These are phyloP conservation scores for Ecdyonurus torrentis DNA, from an alignment of 2,888 invertebrate species.

Conservation along the genomic window DNA sequence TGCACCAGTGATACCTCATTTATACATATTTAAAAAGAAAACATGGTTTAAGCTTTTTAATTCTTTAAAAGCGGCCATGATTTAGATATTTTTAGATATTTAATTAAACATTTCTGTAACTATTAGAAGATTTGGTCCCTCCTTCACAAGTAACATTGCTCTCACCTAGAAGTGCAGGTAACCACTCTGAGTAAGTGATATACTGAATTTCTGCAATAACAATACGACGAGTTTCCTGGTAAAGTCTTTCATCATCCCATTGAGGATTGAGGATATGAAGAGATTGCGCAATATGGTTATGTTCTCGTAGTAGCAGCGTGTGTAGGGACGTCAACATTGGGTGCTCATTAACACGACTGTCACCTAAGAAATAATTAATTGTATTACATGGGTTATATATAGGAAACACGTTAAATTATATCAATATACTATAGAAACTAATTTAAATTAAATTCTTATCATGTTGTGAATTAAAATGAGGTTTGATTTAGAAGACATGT, in stretches of 20 bases:
- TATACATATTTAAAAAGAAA: no score
- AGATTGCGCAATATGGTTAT: conserved; percentile 29
- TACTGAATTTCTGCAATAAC: conserved; percentile 64
- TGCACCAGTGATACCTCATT: no score
- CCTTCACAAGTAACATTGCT: neutral
- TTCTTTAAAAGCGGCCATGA: no score
- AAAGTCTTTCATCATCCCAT: conserved; percentile 33
- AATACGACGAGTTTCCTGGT: conserved; percentile 46
- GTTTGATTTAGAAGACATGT: no score
- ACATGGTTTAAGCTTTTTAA: no score
- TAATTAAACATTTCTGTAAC: no score
- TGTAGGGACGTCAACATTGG: conserved; percentile 31
- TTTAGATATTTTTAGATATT: no score
- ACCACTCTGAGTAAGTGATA: conserved; percentile 63
- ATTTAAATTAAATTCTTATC: no score
- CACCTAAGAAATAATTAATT: conserved; percentile 26
- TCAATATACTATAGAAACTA: no score
- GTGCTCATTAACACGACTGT: conserved; percentile 32
- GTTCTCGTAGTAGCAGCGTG: conserved; percentile 30
- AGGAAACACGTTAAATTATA: no score
- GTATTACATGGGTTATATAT: no score
- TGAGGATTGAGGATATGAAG: conserved; percentile 27
- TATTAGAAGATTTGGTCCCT: neutral
- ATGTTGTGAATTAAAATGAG: no score
- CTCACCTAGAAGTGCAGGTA: conserved; percentile 51